These are phyloP conservation scores for Borostomias antarcticus DNA, from an alignment of 2,797 vertebrate genomes.

Conservation along the genomic window DNA sequence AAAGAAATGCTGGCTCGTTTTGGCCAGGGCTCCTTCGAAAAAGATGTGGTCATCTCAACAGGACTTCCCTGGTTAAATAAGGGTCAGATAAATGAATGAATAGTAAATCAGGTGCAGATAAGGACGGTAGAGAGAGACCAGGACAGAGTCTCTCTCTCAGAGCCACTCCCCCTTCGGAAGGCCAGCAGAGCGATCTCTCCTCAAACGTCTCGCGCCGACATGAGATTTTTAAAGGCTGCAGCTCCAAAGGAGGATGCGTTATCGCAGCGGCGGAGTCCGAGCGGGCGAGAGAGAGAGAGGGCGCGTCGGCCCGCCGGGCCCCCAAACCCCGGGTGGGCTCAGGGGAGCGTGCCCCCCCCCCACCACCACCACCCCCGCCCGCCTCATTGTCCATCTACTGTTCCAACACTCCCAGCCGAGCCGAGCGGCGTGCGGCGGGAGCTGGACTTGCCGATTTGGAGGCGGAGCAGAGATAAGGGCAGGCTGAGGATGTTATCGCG, in stretches of 20 bases:
- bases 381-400: no score
- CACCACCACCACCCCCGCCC: slow-evolving; percentile 31
- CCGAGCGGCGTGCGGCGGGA: slow-evolving; percentile 41
- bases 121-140: slow-evolving; percentile 15
- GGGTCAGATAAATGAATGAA: no score
- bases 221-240: slow-evolving; percentile 51
- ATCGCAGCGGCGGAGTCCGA: slow-evolving; percentile 41
- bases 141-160: slow-evolving; percentile 21
- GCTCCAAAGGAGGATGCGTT: slow-evolving; percentile 48
- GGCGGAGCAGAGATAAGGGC: slow-evolving; percentile 59
- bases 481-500: slow-evolving; percentile 62
- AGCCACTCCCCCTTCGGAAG: slow-evolving; percentile 5
- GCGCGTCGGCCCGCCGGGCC: background rate
- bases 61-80: no score
- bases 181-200: slow-evolving; percentile 34
- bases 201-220: slow-evolving; percentile 51
- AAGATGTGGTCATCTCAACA: no score
- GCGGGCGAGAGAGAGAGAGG: slow-evolving; percentile 35
- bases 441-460: slow-evolving; percentile 55
- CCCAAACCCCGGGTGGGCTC: background rate
- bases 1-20: no score
- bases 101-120: slow-evolving; percentile 41
- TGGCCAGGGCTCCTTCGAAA: no score
- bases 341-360: slow-evolving; percentile 23
- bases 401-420: no score